A percentile compares a stretch with the other conserved stretches of the same genome.
Conservation (phyloP, 2,888 invertebrate genomes). For the Drosophila rellima region DNA sequence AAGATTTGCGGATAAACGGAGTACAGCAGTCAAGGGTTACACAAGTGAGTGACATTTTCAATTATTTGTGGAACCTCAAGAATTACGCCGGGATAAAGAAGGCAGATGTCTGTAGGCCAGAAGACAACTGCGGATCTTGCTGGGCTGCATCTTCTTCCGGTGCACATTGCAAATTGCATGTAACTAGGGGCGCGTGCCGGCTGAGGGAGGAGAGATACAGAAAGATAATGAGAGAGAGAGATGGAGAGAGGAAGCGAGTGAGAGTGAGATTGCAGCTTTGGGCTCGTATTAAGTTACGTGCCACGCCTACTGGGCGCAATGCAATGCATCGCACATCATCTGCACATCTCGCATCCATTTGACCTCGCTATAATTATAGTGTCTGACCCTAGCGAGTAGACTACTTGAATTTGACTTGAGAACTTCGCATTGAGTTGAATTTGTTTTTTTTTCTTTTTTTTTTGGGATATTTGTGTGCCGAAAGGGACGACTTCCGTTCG, state of each 20-base stretch:
- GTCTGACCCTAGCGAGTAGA: slow-evolving; percentile 54
- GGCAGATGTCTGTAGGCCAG: slow-evolving; percentile 58
- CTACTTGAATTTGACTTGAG: slow-evolving; percentile 75
- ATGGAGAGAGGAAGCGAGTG: not conserved
- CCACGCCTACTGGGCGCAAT: slow-evolving; percentile 52
- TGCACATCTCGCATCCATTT: slow-evolving; percentile 48
- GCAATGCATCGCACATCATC: slow-evolving; percentile 35
- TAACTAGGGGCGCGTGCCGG: slow-evolving; percentile 61
- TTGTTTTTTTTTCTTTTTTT: slow-evolving; percentile 18
- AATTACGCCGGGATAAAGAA: not conserved
- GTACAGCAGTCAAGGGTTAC: slow-evolving; percentile 55
- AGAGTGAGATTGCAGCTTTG: slow-evolving; percentile 65
- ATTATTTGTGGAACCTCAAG: slow-evolving; percentile 33
- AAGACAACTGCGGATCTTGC: slow-evolving; percentile 44
- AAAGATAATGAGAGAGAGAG: not conserved
- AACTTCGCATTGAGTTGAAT: slow-evolving; percentile 40
- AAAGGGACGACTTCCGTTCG: slow-evolving; percentile 72
- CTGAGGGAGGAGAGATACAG: not conserved
- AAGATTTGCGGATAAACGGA: slow-evolving; percentile 1
- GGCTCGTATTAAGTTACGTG: slow-evolving; percentile 66
- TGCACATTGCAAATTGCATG: slow-evolving; percentile 66
- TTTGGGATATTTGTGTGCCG: slow-evolving; percentile 55
- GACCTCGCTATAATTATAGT: slow-evolving; percentile 79
- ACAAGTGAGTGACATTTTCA: slow-evolving; percentile 71
- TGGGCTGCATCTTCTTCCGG: slow-evolving; percentile 61